Conservation (phyloP, 2,888 invertebrate genomes). For the Prosopocoilus inquinatus region DNA sequence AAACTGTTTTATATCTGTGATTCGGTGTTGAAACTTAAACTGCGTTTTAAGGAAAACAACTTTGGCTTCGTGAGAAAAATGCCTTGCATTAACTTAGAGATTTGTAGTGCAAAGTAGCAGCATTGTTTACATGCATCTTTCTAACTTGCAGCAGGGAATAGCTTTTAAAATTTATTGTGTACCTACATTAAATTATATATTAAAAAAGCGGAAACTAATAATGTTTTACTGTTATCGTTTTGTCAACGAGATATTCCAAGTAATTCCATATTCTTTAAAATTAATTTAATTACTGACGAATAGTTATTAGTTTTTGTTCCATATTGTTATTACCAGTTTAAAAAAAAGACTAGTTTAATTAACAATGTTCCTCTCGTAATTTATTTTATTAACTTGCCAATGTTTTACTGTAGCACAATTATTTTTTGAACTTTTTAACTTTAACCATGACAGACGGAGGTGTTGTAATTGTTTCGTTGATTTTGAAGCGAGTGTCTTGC, state of each 20-base stretch:
- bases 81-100: no score
- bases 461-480: background rate
- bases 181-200: no score
- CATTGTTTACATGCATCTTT: no score
- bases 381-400: slow-evolving; percentile 14
- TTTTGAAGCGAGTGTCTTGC: background rate
- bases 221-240: background rate
- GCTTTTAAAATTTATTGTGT: no score
- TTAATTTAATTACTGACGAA: background rate
- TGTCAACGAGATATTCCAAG: no score
- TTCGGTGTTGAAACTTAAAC: no score
- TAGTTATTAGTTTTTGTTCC: background rate
- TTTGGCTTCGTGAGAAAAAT: no score
- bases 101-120: no score
- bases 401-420: slow-evolving; percentile 11
- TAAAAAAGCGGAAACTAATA: no score
- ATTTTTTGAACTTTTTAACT: slow-evolving; percentile 8
- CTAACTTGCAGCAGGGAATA: no score
- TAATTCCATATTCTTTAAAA: background rate
- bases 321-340: background rate
- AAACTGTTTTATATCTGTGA: no score
- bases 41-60: no score
- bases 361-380: background rate
- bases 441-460: background rate
- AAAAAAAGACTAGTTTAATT: background rate